phyloP scores from a whole-genome alignment of 2,888 invertebrate genomes.

The Prosapia bicincta region DNA sequence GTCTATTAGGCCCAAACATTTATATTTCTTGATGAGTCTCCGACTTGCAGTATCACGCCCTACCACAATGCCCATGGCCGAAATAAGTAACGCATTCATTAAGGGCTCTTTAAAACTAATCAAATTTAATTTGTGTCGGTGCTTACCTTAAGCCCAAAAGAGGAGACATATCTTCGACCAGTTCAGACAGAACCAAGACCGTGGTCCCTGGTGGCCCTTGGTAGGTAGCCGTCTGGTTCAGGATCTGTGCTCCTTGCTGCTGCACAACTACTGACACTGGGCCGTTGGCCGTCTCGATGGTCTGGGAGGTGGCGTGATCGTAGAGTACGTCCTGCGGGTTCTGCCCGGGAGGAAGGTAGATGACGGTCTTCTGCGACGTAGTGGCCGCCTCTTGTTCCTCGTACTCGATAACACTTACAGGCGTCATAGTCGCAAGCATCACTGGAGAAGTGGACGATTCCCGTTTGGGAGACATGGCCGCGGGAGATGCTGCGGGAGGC shows the following conservation, averaged over 20 bases:
- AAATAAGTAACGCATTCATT: too few relatives aligned
- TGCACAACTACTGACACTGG: constrained; percentile 56
- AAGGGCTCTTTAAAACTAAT: too few relatives aligned
- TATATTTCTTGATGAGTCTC: too few relatives aligned
- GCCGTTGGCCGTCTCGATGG: constrained; percentile 42
- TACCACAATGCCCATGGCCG: too few relatives aligned
- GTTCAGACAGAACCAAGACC: constrained; percentile 68
- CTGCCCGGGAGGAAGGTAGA: constrained; percentile 37
- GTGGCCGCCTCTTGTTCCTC: constrained; percentile 39
- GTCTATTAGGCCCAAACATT: too few relatives aligned
- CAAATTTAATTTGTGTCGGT: too few relatives aligned
- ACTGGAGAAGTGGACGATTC: constrained; percentile 60
- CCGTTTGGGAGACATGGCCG: constrained; percentile 12
- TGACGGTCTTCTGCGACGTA: constrained; percentile 37
- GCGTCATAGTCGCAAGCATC: constrained; percentile 83
- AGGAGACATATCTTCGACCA: constrained; percentile 67
- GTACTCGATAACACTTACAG: constrained; percentile 62
- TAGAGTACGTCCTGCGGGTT: constrained; percentile 14
- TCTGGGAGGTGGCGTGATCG: constrained; percentile 30
- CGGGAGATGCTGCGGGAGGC: constrained; percentile 15
- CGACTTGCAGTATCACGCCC: too few relatives aligned
- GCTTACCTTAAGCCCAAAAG: constrained; percentile 64
- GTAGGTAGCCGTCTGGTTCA: constrained; percentile 36
- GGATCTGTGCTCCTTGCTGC: constrained; percentile 51
- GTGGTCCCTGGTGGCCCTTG: constrained; percentile 50